Evolutionary conservation across 1,140 invertebrate genomes (phyloP), one percentile per base, ranked within the genome.

Genomic region (Heliconius himera): DNA sequence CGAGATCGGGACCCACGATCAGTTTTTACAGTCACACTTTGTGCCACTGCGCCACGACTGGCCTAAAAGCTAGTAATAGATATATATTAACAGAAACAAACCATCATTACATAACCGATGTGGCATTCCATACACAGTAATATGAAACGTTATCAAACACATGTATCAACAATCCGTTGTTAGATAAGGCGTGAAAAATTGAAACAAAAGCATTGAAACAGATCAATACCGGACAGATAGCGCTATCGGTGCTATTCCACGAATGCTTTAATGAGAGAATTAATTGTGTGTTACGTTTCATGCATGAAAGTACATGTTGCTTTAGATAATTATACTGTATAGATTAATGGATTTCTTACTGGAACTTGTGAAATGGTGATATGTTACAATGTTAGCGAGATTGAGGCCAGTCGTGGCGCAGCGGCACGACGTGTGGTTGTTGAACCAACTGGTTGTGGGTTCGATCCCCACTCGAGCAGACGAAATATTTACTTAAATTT

Each of bases 181-280:
- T 66, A 66, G 60, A 66, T 66, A 66, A 66, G 60, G 22, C 60
- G 60, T 66, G 26, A 66, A 66, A 66, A 66, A 66, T 66, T 29
- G 16, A 66, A 66, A 66, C 60, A 66, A 66, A 66, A 11, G 60
- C 60, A 26, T 1, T 66, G 60, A 26, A 66, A 66, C 60, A 66
- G 60, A 66, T 22, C 60, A 26, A 66, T 66, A 66, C 60, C 9
- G 60, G n/a, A 26, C 51, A 54, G 74, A 76, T 76, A 70, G 54
- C 29, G 38, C 46, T 76, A 76, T 76, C 74, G 60, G 22, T 49
- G 29, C 20, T 22, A 76, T 76, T 76, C 74, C 74, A 20, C n/a
- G 38, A 76, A 60, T 49, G 60, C 70, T 76, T 76, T 54, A 66
- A 29, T 11, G 60, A 66, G 60, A 29, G 22, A 66, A 18, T 66